These are phyloP conservation scores for rabbit (Oryctolagus cuniculus) DNA, from an alignment of 2,113 vertebrate genomes.

Conservation along the genomic window DNA sequence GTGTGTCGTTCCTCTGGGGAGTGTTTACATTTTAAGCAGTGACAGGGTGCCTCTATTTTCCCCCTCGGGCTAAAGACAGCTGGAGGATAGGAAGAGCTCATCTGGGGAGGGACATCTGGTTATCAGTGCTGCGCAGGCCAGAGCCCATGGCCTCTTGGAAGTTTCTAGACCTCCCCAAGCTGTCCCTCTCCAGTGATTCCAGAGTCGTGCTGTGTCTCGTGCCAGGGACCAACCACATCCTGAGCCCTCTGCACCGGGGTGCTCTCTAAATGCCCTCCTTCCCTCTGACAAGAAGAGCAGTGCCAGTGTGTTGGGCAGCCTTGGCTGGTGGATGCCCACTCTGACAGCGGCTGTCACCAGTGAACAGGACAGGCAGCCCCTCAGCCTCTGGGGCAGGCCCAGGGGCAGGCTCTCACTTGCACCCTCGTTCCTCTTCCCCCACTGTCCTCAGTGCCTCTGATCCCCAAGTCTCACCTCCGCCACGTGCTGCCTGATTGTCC, in stretches of 20 bases:
- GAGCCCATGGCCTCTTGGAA: neutral
- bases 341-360: neutral
- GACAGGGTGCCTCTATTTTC: too few relatives aligned
- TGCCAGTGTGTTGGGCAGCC: neutral
- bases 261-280: neutral
- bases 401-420: too few relatives aligned
- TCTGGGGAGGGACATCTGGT: neutral
- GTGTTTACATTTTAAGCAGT: neutral
- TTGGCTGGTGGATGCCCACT: fast-evolving
- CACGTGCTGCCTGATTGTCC: slow-evolving; percentile 92
- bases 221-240: neutral
- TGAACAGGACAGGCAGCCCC: neutral
- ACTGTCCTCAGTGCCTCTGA: slow-evolving; percentile 90
- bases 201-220: neutral
- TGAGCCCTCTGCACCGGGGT: neutral
- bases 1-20: neutral
- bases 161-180: neutral
- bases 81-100: neutral
- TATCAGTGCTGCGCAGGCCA: neutral
- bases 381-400: neutral
- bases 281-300: neutral
- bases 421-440: slow-evolving; percentile 4
- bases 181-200: neutral
- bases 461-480: slow-evolving; percentile 88
- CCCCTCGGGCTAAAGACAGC: neutral